Base-by-base conservation (phyloP, 2,888 invertebrate species). In the Andrena praecox region DNA sequence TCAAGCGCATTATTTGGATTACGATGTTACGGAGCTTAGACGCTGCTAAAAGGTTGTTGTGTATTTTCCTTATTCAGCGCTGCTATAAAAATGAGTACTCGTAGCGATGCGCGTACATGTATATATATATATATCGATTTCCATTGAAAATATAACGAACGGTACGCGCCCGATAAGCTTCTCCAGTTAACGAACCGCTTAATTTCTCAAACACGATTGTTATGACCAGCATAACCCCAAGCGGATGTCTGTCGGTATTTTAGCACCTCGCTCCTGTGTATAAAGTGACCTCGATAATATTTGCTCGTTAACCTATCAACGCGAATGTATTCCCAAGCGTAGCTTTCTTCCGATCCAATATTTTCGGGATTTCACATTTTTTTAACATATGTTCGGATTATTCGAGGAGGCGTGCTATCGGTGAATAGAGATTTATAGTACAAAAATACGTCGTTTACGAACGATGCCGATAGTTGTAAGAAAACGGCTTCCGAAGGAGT, bases 361-460 rank as follows among this genome's bases (percentile, higher is more conserved):
- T 81, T 77, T 56, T 52, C 73, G 75, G 59, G 27, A 20, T 35
- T 50, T 48, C 12, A 33, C 62, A 59, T 64, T 48, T n/a, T 66
- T 66, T 48, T 69, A 10, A 42, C 59, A 67, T 71, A 8, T 24
- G 63, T 2, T 67, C 27, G 20, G 4, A 42, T 6, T 68, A 56
- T 62, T 16, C 56, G 56, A 69, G 12, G 6, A n/a, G 20, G 8
- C 33, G 24, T 56, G 70, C 71, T 76, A 73, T 56, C 54, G 52
- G 42, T 63, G n/a, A 16, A 31, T 31, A 33, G 31, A 33, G 66
- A 73, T 8, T 42, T 29, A 60, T 33, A 56, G 52, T 48, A 74
- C 31, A 76, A 70, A 42, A 72, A 82, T 48, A 91, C 91, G 90
- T 91, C 90, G 66, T 77, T 88, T 73, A 85, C 76, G 69, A 78